Conservation (phyloP, 2,797 vertebrate species). For the Vultur gryphus region DNA sequence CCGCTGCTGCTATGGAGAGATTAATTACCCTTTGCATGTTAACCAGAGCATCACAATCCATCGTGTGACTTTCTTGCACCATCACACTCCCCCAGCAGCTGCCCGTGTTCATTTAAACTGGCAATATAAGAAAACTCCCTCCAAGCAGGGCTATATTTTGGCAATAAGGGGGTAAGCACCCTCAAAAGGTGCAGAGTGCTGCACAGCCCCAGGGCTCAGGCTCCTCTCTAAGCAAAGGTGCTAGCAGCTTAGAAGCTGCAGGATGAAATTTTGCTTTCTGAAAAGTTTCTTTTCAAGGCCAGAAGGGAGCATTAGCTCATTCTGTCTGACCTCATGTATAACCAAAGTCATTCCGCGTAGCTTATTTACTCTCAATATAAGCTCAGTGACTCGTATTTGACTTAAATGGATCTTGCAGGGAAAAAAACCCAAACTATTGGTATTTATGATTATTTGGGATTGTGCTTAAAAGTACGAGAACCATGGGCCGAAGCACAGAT, state of each 20-base stretch:
- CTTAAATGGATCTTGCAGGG: background rate
- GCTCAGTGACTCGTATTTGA: background rate
- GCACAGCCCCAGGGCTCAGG: rapidly evolving
- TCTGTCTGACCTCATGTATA: slow-evolving; percentile 29
- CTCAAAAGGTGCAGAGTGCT: background rate
- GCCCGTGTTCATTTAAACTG: background rate
- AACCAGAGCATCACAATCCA: background rate
- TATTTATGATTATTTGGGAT: background rate
- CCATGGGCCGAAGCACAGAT: background rate
- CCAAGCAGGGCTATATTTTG: background rate
- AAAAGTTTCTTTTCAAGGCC: background rate
- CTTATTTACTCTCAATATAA: background rate
- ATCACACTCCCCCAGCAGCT: background rate
- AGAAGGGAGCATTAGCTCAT: slow-evolving; percentile 53
- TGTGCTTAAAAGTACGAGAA: background rate
- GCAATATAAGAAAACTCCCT: background rate
- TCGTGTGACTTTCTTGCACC: rapidly evolving
- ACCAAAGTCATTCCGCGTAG: background rate
- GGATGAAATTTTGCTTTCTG: background rate
- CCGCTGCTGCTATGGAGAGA: background rate
- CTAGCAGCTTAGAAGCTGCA: background rate
- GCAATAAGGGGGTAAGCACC: background rate
- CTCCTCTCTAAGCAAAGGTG: background rate
- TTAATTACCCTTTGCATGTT: background rate
- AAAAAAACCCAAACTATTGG: background rate